Percentiles rank a stretch among this genome's conserved stretches.
Evolutionary conservation across 1,140 invertebrate genomes (phyloP).

Genomic region (Pachyrhynchus sulphureomaculatus): DNA sequence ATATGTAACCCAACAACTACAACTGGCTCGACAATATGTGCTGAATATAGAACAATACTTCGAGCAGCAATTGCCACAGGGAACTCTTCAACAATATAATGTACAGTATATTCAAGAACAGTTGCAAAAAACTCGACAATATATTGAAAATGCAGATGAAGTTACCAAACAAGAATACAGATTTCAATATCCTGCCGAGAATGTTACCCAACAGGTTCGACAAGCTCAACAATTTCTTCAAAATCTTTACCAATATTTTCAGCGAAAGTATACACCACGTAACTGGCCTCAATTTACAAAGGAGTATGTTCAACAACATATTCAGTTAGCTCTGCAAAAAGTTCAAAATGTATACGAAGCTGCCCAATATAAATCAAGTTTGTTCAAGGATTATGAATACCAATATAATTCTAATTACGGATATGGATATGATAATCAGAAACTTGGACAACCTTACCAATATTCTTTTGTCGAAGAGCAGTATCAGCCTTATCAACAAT

Average conservation of each 20-base stretch:
- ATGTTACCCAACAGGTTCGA: neutral
- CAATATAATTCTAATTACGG: neutral
- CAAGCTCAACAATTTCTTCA: neutral
- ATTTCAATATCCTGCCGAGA: neutral
- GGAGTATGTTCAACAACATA: neutral
- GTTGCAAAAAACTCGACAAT: neutral
- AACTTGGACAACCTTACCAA: neutral
- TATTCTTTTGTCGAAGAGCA: neutral
- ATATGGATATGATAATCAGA: too few species aligned
- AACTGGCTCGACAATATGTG: neutral
- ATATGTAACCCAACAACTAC: too few species aligned
- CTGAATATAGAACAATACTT: neutral
- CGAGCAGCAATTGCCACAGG: neutral
- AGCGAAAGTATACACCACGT: neutral
- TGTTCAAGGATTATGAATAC: too few species aligned
- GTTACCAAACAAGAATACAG: neutral
- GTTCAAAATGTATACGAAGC: neutral
- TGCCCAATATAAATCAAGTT: too few species aligned
- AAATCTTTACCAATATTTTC: neutral
- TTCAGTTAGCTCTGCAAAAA: neutral
- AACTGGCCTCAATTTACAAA: too few species aligned
- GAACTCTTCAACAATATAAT: neutral
- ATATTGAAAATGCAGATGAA: neutral
- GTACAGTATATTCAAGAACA: conserved; percentile 2
- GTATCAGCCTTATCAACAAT: neutral